Evolutionary conservation across 2,113 vertebrate species (phyloP).

Genomic region (Origma solitaria): DNA sequence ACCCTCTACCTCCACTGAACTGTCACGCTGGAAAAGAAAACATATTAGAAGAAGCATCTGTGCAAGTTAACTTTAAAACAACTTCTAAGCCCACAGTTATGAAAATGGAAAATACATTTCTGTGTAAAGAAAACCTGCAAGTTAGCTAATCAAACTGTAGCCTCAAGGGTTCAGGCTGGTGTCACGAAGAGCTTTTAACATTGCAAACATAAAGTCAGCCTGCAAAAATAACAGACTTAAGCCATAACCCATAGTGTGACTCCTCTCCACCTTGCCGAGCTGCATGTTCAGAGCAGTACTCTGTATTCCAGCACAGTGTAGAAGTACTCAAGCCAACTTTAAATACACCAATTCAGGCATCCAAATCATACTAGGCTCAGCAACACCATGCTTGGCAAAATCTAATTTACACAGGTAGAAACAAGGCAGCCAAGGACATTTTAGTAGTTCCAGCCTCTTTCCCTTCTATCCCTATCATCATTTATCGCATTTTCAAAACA

Average conservation of each 20-base stretch:
- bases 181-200: not conserved
- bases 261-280: not conserved
- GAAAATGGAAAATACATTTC: not conserved
- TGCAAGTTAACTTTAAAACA: not conserved
- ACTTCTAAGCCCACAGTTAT: not conserved
- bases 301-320: not conserved
- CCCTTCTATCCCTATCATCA: not conserved
- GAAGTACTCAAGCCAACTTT: not conserved
- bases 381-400: not conserved
- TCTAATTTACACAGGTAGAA: not conserved
- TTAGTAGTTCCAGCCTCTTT: not conserved
- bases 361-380: not conserved
- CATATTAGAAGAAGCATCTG: not conserved
- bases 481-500: not conserved
- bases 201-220: not conserved
- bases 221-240: not conserved
- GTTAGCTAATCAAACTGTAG: not conserved
- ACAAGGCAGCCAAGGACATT: not conserved
- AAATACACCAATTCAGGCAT: not conserved
- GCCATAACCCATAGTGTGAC: not conserved
- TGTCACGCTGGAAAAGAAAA: conserved; percentile 32
- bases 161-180: not conserved
- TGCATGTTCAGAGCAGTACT: not conserved
- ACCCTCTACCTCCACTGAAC: not conserved
- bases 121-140: not conserved